Base-by-base conservation (phyloP, 1,140 invertebrate species). In the Leptoteleia sp. region DNA sequence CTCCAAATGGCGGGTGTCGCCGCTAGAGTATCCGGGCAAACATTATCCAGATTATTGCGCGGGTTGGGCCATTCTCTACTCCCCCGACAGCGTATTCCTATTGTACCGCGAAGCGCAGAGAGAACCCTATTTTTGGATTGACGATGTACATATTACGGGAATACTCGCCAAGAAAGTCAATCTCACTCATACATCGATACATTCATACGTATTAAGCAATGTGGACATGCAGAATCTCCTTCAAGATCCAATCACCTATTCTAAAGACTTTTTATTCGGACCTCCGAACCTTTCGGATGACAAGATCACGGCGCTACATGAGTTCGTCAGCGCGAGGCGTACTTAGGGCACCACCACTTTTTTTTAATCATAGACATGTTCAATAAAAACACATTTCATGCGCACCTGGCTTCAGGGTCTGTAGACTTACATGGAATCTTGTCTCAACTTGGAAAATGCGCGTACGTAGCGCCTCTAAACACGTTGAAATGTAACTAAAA, bases 71-170 rank as follows among this genome's bases (percentile, higher is more conserved):
- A 92, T 95, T 13, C 81, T 95, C 3, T 94, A 94, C 78, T 94
- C 94, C 0, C 90, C 92, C 8, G 94, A 95, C 86, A 92, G 93
- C 29, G 91, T 93, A 16, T 91, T 91, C 76, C 84, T 91, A 12
- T 82, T 95, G n/a, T 94, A 94, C 65, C 87, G 87, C 54, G 90
- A 92, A 55, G 92, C 93, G 1, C 93, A 94, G 82, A 89, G 84
- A 38, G 83, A 91, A 7, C 87, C 89, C 3, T 95, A 93, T 85
- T 96, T 96, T 89, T 96, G 95, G 95, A 95, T 96, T 42, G 95
- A 96, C 84, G 95, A 96, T 88, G 94, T 96, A 7, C 93, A 94
- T 77, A 90, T 96, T 12, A 96, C 95, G 0, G 95, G 95, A 19
- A 92, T 92, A 5, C 83, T 95, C 54, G 92, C 93, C 1, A 84